Evolutionary conservation across 2,888 invertebrate genomes (phyloP), one percentile per base, ranked within the genome.

Genomic region (Lepeophtheirus nordmannii): DNA sequence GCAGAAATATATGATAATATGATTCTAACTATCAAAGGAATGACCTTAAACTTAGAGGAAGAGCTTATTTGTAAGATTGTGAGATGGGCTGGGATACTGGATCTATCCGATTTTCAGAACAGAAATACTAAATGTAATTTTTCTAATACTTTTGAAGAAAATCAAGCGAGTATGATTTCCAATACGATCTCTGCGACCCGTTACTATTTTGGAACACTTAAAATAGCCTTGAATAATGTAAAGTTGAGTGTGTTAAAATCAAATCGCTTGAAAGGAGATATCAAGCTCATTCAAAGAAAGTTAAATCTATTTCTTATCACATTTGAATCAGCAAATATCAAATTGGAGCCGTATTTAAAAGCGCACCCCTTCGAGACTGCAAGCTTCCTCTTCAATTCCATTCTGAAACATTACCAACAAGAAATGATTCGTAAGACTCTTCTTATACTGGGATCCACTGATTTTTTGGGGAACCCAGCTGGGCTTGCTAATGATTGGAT

Each of bases 401-500:
- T 93, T 72, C 79, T 87, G 69, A 84, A 85, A 70, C 93, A 93
- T 77, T 94, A 91, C 74, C 85, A 86, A 74, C 85, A 86, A 10
- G 65, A 65, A 53, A 53, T 65, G 23, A 10, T 65, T n/a, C 56
- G 56, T 9, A 53, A 65, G 40, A 56, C 94, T 9, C 89, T 89
- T 8, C 87, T 87, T 71, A 96, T 98, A 73, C 78, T 98, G 67
- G 96, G 93, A 5, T 91, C 96, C 0, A 90, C 96, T 23, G 97
- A 98, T 77, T 96, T 98, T 76, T 82, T 98, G 62, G 98, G 98
- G 53, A 97, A 96, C 79, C 98, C 98, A 2, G 76, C 94, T 8
- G 65, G 65, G 14, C 56, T 65, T 72, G 84, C 96, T 69, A 89
- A 89, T 73, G 97, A 98, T 78, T 86, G 98, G 53, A 87, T 90